Conservation (phyloP, 1,140 invertebrate genomes). For the Danaus plexippus region DNA sequence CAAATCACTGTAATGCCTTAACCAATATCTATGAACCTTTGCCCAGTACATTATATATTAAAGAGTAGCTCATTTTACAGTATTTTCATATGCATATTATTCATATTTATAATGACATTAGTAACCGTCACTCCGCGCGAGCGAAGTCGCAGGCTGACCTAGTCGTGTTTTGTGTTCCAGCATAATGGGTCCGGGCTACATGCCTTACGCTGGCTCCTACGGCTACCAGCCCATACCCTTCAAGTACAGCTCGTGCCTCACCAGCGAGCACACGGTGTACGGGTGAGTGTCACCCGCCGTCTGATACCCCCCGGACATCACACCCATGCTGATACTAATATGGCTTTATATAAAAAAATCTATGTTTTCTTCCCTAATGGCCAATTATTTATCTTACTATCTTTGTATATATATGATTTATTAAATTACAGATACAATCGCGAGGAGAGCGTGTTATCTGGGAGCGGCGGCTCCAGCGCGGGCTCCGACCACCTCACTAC, state of each 20-base stretch:
- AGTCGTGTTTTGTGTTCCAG: constrained; percentile 29
- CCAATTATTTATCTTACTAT: too few relatives aligned
- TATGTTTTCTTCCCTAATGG: too few relatives aligned
- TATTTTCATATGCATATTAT: too few relatives aligned
- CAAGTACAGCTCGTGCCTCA: constrained; percentile 63
- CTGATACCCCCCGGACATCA: too few relatives aligned
- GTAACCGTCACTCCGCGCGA: too few relatives aligned
- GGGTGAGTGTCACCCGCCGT: constrained; percentile 37
- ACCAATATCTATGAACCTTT: too few relatives aligned
- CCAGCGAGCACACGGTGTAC: constrained; percentile 66
- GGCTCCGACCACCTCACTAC: constrained; percentile 63
- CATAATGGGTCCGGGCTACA: constrained; percentile 59
- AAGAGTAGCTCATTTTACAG: too few relatives aligned
- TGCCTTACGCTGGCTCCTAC: constrained; percentile 63
- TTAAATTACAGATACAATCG: constrained; percentile 56
- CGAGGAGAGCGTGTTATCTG: constrained; percentile 65
- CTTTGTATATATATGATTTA: neutral
- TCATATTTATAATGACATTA: neutral
- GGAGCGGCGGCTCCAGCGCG: constrained; percentile 65
- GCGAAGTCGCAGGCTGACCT: too few relatives aligned
- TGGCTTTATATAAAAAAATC: too few relatives aligned
- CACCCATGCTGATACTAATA: too few relatives aligned
- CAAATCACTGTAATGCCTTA: too few relatives aligned
- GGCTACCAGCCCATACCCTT: constrained; percentile 68
- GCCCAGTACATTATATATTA: too few relatives aligned